These are phyloP conservation scores for Parapristionchus giblindavisi DNA, from an alignment of 2,888 invertebrate genomes.

Conservation along the genomic window DNA sequence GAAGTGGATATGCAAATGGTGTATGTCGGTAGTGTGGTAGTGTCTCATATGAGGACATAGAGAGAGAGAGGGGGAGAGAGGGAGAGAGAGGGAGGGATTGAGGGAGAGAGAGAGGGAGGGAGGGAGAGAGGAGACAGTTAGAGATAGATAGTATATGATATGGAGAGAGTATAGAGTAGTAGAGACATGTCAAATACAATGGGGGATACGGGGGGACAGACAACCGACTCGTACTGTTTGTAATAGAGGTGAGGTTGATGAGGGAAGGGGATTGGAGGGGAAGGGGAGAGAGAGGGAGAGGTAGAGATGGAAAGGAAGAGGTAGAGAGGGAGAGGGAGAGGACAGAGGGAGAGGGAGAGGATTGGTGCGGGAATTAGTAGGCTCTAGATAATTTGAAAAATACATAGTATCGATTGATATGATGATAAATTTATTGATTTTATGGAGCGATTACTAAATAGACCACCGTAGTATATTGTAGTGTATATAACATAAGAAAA, in stretches of 20 bases:
- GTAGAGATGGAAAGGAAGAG: background rate
- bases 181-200: conserved; percentile 23
- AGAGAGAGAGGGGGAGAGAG: conserved; percentile 5
- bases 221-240: background rate
- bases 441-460: too few relatives aligned
- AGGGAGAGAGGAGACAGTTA: background rate
- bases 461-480: too few relatives aligned
- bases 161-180: background rate
- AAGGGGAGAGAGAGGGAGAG: background rate
- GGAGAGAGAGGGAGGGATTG: background rate
- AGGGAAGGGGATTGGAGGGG: background rate
- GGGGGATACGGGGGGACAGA: background rate
- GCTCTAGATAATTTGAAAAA: too few relatives aligned
- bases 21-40: conserved; percentile 20
- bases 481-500: too few relatives aligned
- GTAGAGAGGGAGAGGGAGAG: background rate
- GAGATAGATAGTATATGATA: conserved; percentile 1
- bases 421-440: too few relatives aligned
- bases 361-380: background rate
- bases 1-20: conserved; percentile 33
- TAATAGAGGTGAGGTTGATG: background rate
- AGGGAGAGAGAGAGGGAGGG: background rate
- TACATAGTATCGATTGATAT: too few relatives aligned
- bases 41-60: background rate
- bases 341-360: background rate